Conservation (phyloP, 2,797 vertebrate genomes). For the Sebastes aleutianus region DNA sequence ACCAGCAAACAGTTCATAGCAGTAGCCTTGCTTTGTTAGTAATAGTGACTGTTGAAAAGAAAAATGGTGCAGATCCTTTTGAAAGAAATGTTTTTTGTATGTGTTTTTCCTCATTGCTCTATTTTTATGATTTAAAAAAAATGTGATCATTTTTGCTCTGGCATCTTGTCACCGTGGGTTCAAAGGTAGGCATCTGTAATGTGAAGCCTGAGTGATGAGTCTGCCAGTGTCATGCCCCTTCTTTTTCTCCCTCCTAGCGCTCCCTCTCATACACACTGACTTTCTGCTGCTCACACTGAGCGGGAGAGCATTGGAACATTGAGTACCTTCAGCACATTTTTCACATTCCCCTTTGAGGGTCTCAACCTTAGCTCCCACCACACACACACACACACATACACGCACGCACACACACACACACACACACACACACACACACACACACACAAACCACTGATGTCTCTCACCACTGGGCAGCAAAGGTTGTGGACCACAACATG, state of each 20-base stretch:
- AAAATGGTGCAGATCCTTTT: neutral
- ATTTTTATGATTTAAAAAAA: neutral
- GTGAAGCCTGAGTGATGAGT: slow-evolving; percentile 52
- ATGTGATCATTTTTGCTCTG: neutral
- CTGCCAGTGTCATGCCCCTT: slow-evolving; percentile 37
- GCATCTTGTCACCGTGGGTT: neutral
- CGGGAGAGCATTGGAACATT: slow-evolving; percentile 67
- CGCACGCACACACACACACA: neutral
- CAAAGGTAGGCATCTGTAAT: slow-evolving; percentile 20
- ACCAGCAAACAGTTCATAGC: neutral
- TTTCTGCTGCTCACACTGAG: slow-evolving; percentile 53
- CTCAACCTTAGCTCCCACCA: slow-evolving; percentile 60
- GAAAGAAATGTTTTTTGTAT: neutral
- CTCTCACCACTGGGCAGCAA: slow-evolving; percentile 20
- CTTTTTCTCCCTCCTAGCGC: slow-evolving; percentile 9
- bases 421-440: neutral
- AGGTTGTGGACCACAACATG: neutral
- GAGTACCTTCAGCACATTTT: slow-evolving; percentile 80
- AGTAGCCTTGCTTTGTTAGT: neutral
- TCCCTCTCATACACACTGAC: slow-evolving; percentile 32
- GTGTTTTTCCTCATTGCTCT: neutral
- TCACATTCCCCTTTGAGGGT: slow-evolving; percentile 79
- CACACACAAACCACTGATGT: slow-evolving; percentile 14
- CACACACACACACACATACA: neutral
- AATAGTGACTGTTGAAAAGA: neutral